Conservation (phyloP, 1,140 invertebrate species). For the Drosophila grimshawi region DNA sequence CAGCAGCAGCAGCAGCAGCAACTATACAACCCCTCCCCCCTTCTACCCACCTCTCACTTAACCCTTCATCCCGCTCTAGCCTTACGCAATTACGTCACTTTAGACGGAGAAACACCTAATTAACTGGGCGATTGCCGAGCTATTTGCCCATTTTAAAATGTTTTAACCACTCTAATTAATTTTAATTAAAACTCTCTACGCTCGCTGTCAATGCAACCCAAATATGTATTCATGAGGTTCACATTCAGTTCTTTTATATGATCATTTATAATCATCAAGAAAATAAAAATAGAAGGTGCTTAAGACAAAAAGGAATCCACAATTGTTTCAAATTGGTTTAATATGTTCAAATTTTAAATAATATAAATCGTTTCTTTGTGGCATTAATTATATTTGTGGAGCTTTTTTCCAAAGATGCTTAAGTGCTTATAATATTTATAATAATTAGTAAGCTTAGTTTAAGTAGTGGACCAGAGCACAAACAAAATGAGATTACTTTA, state of each 20-base stretch:
- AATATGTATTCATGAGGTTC: conserved; percentile 2
- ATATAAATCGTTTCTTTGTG: conserved; percentile 13
- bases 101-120: conserved; percentile 57
- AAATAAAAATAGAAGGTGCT: conserved; percentile 14
- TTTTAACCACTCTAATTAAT: conserved; percentile 62
- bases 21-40: conserved; percentile 13
- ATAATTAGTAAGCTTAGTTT: no score
- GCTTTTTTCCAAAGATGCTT: no score
- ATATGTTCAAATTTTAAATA: conserved; percentile 3
- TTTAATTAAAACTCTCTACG: conserved; percentile 61
- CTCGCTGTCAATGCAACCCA: conserved; percentile 21
- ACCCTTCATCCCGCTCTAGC: not conserved
- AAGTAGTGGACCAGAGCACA: no score
- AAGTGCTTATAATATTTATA: no score
- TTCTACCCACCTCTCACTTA: not conserved
- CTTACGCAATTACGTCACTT: conserved; percentile 63
- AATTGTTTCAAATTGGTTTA: not conserved
- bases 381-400: no score
- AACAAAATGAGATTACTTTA: no score
- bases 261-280: conserved; percentile 45
- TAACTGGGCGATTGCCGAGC: conserved; percentile 64
- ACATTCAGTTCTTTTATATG: conserved; percentile 5
- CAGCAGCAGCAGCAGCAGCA: conserved; percentile 12
- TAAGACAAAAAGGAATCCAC: not conserved
- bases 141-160: conserved; percentile 40